Percentiles rank a stretch among this genome's conserved stretches.
Evolutionary conservation across 2,113 vertebrate species (phyloP).

Genomic region (Lophius piscatorius): DNA sequence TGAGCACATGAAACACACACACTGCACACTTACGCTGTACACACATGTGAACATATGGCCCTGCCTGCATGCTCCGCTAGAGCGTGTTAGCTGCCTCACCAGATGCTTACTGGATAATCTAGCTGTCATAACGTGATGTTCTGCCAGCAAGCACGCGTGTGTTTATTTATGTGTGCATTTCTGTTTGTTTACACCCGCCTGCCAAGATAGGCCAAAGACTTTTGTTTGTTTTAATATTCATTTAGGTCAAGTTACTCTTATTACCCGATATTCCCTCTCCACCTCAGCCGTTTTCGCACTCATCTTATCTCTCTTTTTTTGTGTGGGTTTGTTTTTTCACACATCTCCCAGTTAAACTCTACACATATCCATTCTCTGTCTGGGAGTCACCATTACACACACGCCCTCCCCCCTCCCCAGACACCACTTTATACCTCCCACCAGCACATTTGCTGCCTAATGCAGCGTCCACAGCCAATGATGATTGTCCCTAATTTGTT

Average conservation of each 20-base stretch:
- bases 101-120: slow-evolving; percentile 73
- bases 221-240: slow-evolving; percentile 36
- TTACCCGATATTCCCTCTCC: not conserved
- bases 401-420: slow-evolving; percentile 17
- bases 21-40: slow-evolving; percentile 1
- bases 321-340: not conserved
- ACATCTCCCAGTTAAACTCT: slow-evolving; percentile 9
- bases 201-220: slow-evolving; percentile 35
- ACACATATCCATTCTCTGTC: not conserved
- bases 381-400: slow-evolving; percentile 60
- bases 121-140: slow-evolving; percentile 55
- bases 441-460: slow-evolving; percentile 31
- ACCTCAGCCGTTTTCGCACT: too few relatives aligned
- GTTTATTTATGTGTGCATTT: slow-evolving; percentile 18
- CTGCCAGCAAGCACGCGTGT: slow-evolving; percentile 46
- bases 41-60: slow-evolving; percentile 48
- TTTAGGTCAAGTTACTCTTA: not conserved
- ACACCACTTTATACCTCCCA: slow-evolving; percentile 15
- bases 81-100: slow-evolving; percentile 66
- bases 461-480: slow-evolving; percentile 14
- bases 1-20: slow-evolving; percentile 6
- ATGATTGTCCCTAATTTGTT: slow-evolving; percentile 29
- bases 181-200: slow-evolving; percentile 11
- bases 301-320: not conserved
- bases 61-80: slow-evolving; percentile 53